Conservation (phyloP, 2,888 invertebrate species). For the Stenichneumon culpator region DNA sequence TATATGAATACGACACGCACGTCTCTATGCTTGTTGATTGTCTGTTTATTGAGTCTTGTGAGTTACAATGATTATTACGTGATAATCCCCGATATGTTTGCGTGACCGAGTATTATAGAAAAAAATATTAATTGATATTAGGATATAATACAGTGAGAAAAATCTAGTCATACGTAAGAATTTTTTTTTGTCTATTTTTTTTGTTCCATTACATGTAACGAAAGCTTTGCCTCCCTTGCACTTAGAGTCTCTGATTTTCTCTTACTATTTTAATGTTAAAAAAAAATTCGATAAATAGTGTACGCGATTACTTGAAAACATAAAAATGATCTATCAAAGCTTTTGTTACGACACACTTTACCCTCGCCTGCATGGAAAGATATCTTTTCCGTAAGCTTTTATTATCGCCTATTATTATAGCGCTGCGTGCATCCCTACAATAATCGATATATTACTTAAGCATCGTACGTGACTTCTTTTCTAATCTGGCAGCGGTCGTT, state of each 20-base stretch:
- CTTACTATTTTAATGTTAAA: conserved; percentile 19
- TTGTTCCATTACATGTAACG: conserved; percentile 50
- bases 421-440: conserved; percentile 66
- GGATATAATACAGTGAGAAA: conserved; percentile 58
- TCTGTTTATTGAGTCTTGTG: conserved; percentile 68
- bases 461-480: conserved; percentile 62
- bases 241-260: conserved; percentile 22
- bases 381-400: conserved; percentile 77
- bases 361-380: conserved; percentile 83
- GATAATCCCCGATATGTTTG: conserved; percentile 64
- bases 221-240: conserved; percentile 57
- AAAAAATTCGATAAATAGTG: neutral
- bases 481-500: conserved; percentile 68
- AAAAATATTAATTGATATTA: conserved; percentile 59
- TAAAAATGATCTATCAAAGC: conserved; percentile 65
- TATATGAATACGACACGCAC: conserved; percentile 73
- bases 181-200: conserved; percentile 8
- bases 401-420: conserved; percentile 66
- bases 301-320: conserved; percentile 19
- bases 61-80: conserved; percentile 72
- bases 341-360: conserved; percentile 77
- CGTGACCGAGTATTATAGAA: conserved; percentile 63
- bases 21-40: conserved; percentile 76
- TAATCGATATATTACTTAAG: conserved; percentile 55
- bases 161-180: conserved; percentile 65